Evolutionary conservation across 2,888 invertebrate genomes (phyloP), one percentile per base, ranked within the genome.

Genomic region (Hermodice carunculata): DNA sequence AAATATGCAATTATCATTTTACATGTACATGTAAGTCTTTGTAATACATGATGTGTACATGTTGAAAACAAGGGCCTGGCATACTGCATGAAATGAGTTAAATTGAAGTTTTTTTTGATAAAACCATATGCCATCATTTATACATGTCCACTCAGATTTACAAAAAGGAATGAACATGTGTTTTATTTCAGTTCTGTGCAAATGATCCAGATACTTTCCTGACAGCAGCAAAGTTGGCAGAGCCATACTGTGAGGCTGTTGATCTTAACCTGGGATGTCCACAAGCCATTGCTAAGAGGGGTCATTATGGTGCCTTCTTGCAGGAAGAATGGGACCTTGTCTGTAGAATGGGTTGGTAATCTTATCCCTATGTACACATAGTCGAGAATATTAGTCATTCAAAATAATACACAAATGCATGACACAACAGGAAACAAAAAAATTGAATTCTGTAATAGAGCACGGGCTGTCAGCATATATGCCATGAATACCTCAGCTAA

Each of bases 241-340:
- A 95, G 86, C 90, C 91, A 53, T 88, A 91, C 78, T 98, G 98
- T 88, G 95, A 96, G 88, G 98, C 95, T 6, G 91, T 99, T 67
- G 99, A 99, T 86, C 90, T 99, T 58, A 99, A 99, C 88, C 90
- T 99, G 69, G 99, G 99, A 3, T 99, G 99, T 86, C 98, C 99
- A 0, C 99, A 99, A 87, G 92, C 94, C 24, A 98, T 99, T 78
- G 99, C 99, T 0, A 94, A 94, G 83, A 89, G 96, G 75, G 99
- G 99, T 8, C 93, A 92, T 86, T 99, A 99, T 87, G 98, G 98
- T 17, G 92, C 98, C 29, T 99, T 94, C 87, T 89, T 99, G 32
- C 96, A 97, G 88, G 96, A 98, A 81, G 96, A 98, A 78, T 98
- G 98, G 98, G 89, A 92, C 26, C 88, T 97, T 31, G 86, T 98